Conservation (phyloP, 2,113 vertebrate genomes). For the Apeltes quadracus region DNA sequence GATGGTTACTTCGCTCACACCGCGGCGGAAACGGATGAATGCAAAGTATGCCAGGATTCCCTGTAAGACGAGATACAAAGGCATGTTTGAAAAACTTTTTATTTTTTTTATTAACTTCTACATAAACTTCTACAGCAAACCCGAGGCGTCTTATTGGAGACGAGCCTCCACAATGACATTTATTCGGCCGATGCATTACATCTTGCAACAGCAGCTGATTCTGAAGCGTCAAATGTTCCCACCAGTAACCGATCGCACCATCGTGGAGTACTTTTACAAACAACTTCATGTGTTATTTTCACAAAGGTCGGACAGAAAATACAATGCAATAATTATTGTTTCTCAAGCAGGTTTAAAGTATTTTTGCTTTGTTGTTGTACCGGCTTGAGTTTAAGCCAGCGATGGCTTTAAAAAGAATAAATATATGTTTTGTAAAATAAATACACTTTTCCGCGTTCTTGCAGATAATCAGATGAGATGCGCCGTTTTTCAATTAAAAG, state of each 20-base stretch:
- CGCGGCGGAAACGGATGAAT: conserved; percentile 84
- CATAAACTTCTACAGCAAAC: conserved; percentile 2
- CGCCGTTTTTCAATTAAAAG: not conserved
- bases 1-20: conserved; percentile 80
- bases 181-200: not conserved
- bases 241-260: not conserved
- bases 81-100: not conserved
- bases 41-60: conserved; percentile 83
- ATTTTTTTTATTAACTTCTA: not conserved
- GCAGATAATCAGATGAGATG: not conserved
- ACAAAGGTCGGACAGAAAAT: not conserved
- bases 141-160: not conserved
- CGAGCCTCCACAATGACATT: not conserved
- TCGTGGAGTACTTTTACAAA: not conserved
- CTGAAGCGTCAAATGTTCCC: too few species aligned
- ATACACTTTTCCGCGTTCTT: not conserved
- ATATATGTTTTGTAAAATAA: not conserved
- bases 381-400: not conserved
- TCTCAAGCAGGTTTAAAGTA: not conserved
- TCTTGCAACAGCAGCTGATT: too few species aligned
- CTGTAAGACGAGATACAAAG: conserved; percentile 62
- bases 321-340: not conserved
- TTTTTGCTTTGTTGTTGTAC: not conserved
- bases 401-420: not conserved
- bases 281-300: not conserved